Conservation (phyloP, 1,140 invertebrate genomes). For the Sycophaga agraensis region DNA sequence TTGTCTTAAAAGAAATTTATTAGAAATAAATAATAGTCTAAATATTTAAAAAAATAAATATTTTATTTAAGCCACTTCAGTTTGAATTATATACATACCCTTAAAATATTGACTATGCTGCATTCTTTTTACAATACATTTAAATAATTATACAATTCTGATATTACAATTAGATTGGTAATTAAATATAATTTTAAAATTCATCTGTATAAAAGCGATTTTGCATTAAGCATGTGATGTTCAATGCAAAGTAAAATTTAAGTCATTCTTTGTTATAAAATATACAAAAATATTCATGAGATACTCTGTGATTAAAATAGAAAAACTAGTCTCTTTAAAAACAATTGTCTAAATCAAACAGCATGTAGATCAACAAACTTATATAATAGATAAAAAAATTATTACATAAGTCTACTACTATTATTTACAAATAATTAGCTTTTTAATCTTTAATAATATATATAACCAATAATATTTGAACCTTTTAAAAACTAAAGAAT, state of each 20-base stretch:
- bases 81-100: not conserved
- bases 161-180: not conserved
- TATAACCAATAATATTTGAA: too few relatives aligned
- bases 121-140: constrained; percentile 7
- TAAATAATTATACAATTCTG: not conserved
- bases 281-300: not conserved
- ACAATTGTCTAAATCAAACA: too few relatives aligned
- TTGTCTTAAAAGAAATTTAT: too few relatives aligned
- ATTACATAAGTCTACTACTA: too few relatives aligned
- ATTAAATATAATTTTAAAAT: not conserved
- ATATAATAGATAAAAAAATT: too few relatives aligned
- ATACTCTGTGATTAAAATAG: too few relatives aligned
- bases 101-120: constrained; percentile 5
- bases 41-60: constrained; percentile 25
- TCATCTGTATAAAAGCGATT: too few relatives aligned
- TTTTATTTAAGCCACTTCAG: constrained; percentile 14
- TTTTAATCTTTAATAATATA: too few relatives aligned
- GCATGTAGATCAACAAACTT: too few relatives aligned
- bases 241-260: not conserved
- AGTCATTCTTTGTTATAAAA: not conserved
- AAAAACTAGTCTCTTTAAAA: too few relatives aligned
- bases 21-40: not conserved
- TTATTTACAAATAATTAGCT: too few relatives aligned
- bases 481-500: too few relatives aligned
- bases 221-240: not conserved